phyloP scores from a whole-genome alignment of 1,140 invertebrate species.

The Batillaria attramentaria region DNA sequence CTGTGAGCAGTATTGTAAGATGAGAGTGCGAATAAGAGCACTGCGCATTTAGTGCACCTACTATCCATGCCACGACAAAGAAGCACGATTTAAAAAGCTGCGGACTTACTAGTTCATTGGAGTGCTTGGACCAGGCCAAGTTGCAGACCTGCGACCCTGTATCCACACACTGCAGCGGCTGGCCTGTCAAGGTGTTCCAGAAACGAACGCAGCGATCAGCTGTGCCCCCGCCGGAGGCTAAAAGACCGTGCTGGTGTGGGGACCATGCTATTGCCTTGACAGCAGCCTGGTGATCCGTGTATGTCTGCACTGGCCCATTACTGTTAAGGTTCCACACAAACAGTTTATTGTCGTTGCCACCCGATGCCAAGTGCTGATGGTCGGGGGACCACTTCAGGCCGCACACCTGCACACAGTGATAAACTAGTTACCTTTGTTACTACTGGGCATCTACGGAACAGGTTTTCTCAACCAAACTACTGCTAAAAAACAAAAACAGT shows the following conservation, averaged over 20 bases:
- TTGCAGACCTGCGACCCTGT: slow-evolving; percentile 99
- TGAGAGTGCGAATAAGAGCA: too few relatives aligned
- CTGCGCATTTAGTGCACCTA: too few relatives aligned
- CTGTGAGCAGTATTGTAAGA: too few relatives aligned
- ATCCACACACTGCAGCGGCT: slow-evolving; percentile 98
- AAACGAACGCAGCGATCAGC: slow-evolving; percentile 90
- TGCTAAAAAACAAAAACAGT: too few relatives aligned
- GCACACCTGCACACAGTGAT: slow-evolving; percentile 88
- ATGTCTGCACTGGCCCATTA: slow-evolving; percentile 82
- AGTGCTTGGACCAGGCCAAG: slow-evolving; percentile 99
- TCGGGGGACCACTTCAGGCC: slow-evolving; percentile 99
- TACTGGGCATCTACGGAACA: too few relatives aligned
- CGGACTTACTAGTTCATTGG: slow-evolving; percentile 89
- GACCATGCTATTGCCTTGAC: slow-evolving; percentile 99
- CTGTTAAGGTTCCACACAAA: slow-evolving; percentile 96
- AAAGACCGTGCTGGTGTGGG: slow-evolving; percentile 97
- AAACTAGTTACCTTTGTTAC: too few relatives aligned
- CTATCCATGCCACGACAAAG: too few relatives aligned
- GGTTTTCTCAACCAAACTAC: too few relatives aligned
- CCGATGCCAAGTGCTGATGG: slow-evolving; percentile 97
- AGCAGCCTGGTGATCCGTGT: slow-evolving; percentile 97
- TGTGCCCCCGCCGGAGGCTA: slow-evolving; percentile 98
- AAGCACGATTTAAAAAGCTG: too few relatives aligned
- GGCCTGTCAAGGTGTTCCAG: slow-evolving; percentile 99
- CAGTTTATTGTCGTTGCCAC: slow-evolving; percentile 98